Percentiles rank a stretch among this genome's conserved stretches.
Conservation (phyloP, 2,888 invertebrate genomes). For the Elmis aenea region DNA sequence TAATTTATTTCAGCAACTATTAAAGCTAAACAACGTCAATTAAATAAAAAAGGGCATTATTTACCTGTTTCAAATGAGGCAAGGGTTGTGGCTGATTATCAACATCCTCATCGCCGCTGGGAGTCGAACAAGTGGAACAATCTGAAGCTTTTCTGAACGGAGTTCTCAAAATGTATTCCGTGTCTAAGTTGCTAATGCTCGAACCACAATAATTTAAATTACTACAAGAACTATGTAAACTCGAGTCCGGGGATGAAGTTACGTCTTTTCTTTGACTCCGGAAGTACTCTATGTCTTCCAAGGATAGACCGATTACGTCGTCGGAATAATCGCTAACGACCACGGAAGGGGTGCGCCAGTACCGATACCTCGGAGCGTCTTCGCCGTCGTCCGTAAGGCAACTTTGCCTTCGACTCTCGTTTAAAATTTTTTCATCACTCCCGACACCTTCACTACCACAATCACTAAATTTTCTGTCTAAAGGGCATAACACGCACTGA, state of each 20-base stretch:
- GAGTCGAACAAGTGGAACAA: conserved; percentile 70
- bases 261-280: conserved; percentile 44
- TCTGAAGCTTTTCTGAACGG: conserved; percentile 65
- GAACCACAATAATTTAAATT: conserved; percentile 56
- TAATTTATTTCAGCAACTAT: no score
- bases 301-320: conserved; percentile 56
- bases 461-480: conserved; percentile 49
- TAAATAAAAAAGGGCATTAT: no score
- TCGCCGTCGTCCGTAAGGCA: conserved; percentile 49
- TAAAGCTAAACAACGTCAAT: no score
- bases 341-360: conserved; percentile 78
- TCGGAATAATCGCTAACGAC: conserved; percentile 86
- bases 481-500: conserved; percentile 50
- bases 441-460: conserved; percentile 47
- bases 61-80: not conserved
- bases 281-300: conserved; percentile 58
- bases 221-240: conserved; percentile 55
- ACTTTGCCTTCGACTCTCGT: conserved; percentile 49
- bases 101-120: conserved; percentile 67
- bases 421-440: conserved; percentile 19
- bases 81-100: conserved; percentile 43
- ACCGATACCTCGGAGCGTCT: conserved; percentile 49
- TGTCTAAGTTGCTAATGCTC: conserved; percentile 52
- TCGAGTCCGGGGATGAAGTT: conserved; percentile 52
- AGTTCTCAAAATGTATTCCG: conserved; percentile 51